Conservation (phyloP, 2,113 vertebrate genomes). For the Cyanoliseus patagonus region DNA sequence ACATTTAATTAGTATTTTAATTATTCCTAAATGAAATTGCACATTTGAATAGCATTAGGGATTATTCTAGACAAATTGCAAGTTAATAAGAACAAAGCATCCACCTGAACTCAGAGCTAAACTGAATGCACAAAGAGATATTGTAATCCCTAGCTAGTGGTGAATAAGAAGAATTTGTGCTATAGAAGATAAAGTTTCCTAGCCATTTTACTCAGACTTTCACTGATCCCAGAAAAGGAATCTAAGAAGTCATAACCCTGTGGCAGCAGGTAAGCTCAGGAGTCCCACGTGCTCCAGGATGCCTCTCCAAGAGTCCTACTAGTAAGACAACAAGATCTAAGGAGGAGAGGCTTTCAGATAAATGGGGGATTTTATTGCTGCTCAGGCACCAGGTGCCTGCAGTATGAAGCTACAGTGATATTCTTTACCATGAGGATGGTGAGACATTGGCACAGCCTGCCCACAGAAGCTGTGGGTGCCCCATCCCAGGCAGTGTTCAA, state of each 20-base stretch:
- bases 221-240: not conserved
- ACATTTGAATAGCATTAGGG: not conserved
- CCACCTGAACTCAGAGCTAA: not conserved
- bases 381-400: not conserved
- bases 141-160: not conserved
- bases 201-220: not conserved
- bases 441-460: not conserved
- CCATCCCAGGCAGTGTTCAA: not conserved
- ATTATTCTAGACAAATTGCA: slow-evolving; percentile 8
- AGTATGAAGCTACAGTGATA: not conserved
- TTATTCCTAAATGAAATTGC: not conserved
- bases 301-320: not conserved
- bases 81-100: not conserved
- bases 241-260: not conserved
- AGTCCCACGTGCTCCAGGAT: not conserved
- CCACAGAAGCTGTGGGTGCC: not conserved
- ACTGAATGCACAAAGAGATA: not conserved
- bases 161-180: not conserved
- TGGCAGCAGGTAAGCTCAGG: not conserved
- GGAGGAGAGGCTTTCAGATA: not conserved
- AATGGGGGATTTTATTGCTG: not conserved
- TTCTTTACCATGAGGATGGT: not conserved
- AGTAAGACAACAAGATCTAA: not conserved
- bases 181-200: not conserved
- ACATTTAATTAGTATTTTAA: slow-evolving; percentile 24